Conservation (phyloP, 2,888 invertebrate genomes). For the Eristalis arbustorum region DNA sequence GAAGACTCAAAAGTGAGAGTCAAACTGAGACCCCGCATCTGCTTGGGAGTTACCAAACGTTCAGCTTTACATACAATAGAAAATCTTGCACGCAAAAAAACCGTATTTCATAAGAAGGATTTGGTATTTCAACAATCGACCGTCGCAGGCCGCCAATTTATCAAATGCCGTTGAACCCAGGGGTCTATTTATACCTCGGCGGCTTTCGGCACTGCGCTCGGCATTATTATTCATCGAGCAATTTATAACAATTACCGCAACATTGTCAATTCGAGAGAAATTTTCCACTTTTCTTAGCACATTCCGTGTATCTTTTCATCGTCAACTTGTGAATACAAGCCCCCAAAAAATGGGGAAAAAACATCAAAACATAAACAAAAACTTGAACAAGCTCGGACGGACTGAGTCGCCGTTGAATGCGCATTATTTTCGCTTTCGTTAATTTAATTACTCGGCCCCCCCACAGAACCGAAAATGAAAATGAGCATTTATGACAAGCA, state of each 20-base stretch:
- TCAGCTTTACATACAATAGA: not conserved
- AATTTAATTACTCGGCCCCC: conserved; percentile 28
- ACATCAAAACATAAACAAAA: conserved; percentile 17
- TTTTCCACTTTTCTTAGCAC: not conserved
- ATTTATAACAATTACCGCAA: conserved; percentile 23
- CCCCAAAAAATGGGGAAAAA: not conserved
- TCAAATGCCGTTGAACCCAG: not conserved
- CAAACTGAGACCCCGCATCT: not conserved
- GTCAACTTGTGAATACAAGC: not conserved
- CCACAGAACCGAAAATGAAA: not conserved
- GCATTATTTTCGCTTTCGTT: conserved; percentile 53
- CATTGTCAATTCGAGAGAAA: conserved; percentile 27
- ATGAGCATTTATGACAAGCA: not conserved
- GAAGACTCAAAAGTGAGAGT: not conserved
- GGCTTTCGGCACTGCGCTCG: not conserved
- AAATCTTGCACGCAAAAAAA: not conserved
- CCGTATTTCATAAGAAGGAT: not conserved
- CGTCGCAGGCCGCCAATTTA: not conserved
- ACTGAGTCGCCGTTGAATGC: not conserved
- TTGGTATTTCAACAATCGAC: not conserved
- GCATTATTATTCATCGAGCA: not conserved
- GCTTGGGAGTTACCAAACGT: not conserved
- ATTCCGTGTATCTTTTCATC: conserved; percentile 8
- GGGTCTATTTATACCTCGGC: not conserved
- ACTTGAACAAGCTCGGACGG: not conserved